Evolutionary conservation across 2,888 invertebrate species (phyloP).

Genomic region (Azorinus chamasolen): DNA sequence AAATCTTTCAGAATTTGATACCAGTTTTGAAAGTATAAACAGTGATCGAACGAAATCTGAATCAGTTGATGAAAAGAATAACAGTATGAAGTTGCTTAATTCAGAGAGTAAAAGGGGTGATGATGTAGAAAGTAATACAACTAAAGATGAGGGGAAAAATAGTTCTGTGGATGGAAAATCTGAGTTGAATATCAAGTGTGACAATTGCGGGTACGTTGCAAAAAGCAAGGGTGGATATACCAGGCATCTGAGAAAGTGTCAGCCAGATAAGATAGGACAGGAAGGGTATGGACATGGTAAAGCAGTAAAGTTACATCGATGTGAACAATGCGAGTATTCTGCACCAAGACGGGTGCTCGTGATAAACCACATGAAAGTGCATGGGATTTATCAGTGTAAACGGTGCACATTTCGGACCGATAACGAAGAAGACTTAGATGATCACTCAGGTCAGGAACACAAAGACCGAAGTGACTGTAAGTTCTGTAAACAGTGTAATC

Average conservation of each 20-base stretch:
- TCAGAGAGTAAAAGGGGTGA: slow-evolving; percentile 1
- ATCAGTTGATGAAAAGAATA: too few species aligned
- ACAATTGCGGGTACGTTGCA: slow-evolving; percentile 66
- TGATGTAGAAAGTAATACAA: not conserved
- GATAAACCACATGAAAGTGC: slow-evolving; percentile 82
- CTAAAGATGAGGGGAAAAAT: slow-evolving; percentile 3
- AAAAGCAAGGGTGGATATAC: slow-evolving; percentile 72
- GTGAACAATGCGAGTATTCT: slow-evolving; percentile 80
- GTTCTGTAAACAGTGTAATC: slow-evolving; percentile 82
- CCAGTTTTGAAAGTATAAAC: slow-evolving; percentile 64
- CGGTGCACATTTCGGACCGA: slow-evolving; percentile 80
- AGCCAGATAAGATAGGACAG: slow-evolving; percentile 51
- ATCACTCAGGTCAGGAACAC: slow-evolving; percentile 79
- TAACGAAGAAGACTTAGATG: slow-evolving; percentile 74
- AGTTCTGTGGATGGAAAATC: slow-evolving; percentile 26
- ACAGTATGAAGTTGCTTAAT: too few species aligned
- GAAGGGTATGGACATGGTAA: slow-evolving; percentile 32
- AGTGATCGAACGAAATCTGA: slow-evolving; percentile 23
- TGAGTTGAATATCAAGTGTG: slow-evolving; percentile 53
- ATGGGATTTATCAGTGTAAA: slow-evolving; percentile 82
- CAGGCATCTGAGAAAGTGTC: slow-evolving; percentile 71
- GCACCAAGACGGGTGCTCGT: slow-evolving; percentile 82
- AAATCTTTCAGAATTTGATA: slow-evolving; percentile 59
- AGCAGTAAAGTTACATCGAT: slow-evolving; percentile 60
- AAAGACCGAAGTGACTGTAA: slow-evolving; percentile 82